Conservation (phyloP, 2,113 vertebrate genomes). For the Nycticebus coucang region DNA sequence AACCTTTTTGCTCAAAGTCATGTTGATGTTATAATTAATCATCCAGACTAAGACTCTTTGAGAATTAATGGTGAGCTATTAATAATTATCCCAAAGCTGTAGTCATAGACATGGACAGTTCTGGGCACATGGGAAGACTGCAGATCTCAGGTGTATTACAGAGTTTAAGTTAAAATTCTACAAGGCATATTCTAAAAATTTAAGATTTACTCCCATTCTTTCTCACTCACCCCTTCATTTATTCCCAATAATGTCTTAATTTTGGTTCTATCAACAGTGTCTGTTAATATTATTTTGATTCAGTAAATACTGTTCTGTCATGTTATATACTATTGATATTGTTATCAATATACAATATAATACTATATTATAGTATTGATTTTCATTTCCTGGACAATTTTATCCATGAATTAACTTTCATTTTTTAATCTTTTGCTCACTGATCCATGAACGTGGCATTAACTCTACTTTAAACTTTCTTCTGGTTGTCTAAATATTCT, state of each 20-base stretch:
- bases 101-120: neutral
- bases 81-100: neutral
- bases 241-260: neutral
- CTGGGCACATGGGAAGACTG: neutral
- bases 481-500: neutral
- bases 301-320: neutral
- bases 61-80: neutral
- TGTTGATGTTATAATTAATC: slow-evolving; percentile 31
- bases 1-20: neutral
- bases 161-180: neutral
- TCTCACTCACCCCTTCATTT: too few relatives aligned
- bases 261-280: neutral
- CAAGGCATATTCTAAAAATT: neutral
- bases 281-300: neutral
- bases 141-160: neutral
- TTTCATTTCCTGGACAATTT: neutral
- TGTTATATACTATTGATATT: too few relatives aligned
- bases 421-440: neutral
- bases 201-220: neutral
- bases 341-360: too few relatives aligned
- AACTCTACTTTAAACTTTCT: neutral
- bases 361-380: neutral
- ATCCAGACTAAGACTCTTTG: neutral
- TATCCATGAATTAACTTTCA: neutral
- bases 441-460: neutral